Conservation (phyloP, 2,113 vertebrate genomes). For the Prionailurus viverrinus region DNA sequence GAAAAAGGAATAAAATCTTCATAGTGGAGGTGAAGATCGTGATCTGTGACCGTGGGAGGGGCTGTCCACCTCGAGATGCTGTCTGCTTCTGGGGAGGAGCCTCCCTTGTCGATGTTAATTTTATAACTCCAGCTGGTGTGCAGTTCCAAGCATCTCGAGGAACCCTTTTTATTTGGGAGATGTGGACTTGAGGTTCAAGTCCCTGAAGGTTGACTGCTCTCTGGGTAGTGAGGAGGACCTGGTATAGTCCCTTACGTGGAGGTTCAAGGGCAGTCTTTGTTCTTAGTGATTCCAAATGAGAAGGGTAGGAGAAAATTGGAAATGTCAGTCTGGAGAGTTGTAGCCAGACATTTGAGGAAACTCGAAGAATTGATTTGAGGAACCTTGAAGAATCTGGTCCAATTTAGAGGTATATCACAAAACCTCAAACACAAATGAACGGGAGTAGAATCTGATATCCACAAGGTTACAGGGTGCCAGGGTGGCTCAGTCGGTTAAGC, state of each 20-base stretch:
- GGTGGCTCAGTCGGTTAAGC: too few relatives aligned
- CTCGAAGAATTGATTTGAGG: not conserved
- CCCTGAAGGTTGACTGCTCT: not conserved
- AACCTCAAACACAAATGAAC: not conserved
- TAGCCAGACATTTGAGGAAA: not conserved
- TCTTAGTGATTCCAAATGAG: not conserved
- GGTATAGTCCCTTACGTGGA: not conserved
- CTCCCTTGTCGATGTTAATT: not conserved
- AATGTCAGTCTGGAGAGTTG: not conserved
- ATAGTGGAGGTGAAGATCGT: not conserved
- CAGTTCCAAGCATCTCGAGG: not conserved
- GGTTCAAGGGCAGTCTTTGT: not conserved
- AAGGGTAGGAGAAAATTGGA: not conserved
- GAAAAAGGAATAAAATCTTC: not conserved
- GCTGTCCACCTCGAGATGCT: not conserved
- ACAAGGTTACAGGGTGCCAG: not conserved
- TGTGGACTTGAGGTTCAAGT: not conserved
- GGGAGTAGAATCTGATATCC: not conserved
- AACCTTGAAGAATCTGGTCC: not conserved
- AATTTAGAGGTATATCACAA: not conserved
- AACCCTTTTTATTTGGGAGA: not conserved
- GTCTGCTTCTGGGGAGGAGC: not conserved
- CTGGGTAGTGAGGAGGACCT: not conserved
- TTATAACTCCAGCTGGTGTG: not conserved
- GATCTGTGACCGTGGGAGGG: not conserved